Evolutionary conservation across 2,888 invertebrate species (phyloP), one percentile per base, ranked within the genome.

Genomic region (Cataglyphis livida): DNA sequence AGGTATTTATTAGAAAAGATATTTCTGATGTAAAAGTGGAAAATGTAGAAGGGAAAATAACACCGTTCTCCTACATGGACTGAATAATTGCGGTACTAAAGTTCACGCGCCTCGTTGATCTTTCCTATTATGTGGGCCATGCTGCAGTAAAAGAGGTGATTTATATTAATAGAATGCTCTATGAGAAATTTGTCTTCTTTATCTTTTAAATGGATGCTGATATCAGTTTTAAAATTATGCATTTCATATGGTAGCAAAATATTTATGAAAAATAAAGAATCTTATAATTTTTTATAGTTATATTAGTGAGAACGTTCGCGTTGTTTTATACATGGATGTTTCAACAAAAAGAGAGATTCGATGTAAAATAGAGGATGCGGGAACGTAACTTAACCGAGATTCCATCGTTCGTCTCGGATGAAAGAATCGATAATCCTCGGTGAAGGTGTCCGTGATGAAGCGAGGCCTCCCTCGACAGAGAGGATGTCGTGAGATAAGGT

Each of bases 401-500:
- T 32, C 44, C 71, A 70, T 79, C 78, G 48, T 18, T 71, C 35
- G 78, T 59, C 78, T 44, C 44, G 21, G 84, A 84, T 83, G 83
- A 84, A 83, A 79, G 68, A 74, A 73, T 54, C 89, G 89, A 89
- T 89, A 86, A 89, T 84, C 86, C 88, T 78, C 44, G 57, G 71
- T 76, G 85, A 84, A 90, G 83, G 81, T 85, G 85, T 89, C 84
- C 62, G 75, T 84, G 84, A 82, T 74, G 85, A 75, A 85, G 84
- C 83, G 86, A 68, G 68, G 75, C 79, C 85, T 86, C 81, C 75
- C 79, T 86, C 81, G 87, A 81, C 83, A 87, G 85, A 44, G 59
- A 82, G 90, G 86, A 88, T 90, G 89, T 89, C 83, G 62, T 68
- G 79, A 90, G 90, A 90, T 90, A 90, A 90, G 87, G 73, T 78